phyloP scores from a whole-genome alignment of 1,140 invertebrate species.

The Muscidifurax raptorellus region DNA sequence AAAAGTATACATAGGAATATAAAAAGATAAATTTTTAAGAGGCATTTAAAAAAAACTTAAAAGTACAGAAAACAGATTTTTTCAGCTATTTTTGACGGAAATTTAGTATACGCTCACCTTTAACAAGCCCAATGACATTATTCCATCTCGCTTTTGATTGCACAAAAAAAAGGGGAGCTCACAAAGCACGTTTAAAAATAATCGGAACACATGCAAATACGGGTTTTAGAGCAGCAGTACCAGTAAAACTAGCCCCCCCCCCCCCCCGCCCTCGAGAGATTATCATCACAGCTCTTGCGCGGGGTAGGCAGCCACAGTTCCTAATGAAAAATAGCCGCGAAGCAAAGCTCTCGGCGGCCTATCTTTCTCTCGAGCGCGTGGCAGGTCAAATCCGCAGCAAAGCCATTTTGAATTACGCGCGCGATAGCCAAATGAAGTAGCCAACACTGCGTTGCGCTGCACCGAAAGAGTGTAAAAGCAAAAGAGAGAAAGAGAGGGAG shows the following conservation, averaged over 20 bases:
- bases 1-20: too few species aligned
- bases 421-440: constrained; percentile 33
- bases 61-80: too few species aligned
- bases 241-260: not conserved
- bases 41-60: too few species aligned
- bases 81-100: too few species aligned
- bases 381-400: not conserved
- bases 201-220: not conserved
- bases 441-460: not conserved
- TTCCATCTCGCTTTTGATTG: not conserved
- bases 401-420: constrained; percentile 22
- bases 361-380: not conserved
- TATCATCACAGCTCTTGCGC: not conserved
- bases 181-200: not conserved
- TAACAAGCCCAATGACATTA: not conserved
- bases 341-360: not conserved
- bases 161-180: not conserved
- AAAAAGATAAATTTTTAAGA: too few species aligned
- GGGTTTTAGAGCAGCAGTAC: not conserved
- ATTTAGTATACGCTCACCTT: too few species aligned
- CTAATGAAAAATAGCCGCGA: constrained; percentile 38
- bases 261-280: not conserved
- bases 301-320: not conserved
- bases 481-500: not conserved
- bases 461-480: not conserved